phyloP scores from a whole-genome alignment of 2,888 invertebrate genomes.

The Drosophila paramelanica region DNA sequence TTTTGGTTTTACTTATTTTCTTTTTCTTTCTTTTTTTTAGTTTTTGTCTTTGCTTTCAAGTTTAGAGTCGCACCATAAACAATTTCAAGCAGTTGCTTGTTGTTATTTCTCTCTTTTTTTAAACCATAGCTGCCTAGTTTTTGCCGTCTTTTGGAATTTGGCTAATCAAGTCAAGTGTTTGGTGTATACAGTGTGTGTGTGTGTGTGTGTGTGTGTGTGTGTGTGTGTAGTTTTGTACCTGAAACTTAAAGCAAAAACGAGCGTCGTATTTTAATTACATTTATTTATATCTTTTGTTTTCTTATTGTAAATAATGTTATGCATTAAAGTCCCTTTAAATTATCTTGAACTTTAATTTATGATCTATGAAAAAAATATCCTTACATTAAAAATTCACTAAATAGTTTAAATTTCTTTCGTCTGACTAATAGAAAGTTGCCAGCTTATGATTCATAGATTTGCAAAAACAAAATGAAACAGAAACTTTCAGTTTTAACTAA shows the following conservation, averaged over 20 bases:
- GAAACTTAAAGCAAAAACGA: neutral
- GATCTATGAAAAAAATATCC: too few species aligned
- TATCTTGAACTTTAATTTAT: too few species aligned
- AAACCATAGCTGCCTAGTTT: constrained; percentile 48
- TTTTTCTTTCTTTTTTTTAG: constrained; percentile 13
- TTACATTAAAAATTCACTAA: neutral
- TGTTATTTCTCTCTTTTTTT: constrained; percentile 24
- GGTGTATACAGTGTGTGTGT: neutral
- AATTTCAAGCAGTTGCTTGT: constrained; percentile 52
- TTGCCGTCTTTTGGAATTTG: constrained; percentile 51
- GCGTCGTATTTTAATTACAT: neutral
- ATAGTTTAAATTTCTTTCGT: neutral
- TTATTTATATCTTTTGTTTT: neutral
- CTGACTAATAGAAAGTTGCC: constrained; percentile 8
- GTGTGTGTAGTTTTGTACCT: constrained; percentile 1
- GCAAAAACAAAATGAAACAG: neutral
- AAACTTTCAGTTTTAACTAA: constrained; percentile 19
- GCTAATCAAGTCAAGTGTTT: constrained; percentile 66
- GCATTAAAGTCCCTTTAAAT: too few species aligned
- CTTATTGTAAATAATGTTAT: neutral
- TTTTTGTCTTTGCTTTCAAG: constrained; percentile 59
- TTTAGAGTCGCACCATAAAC: constrained; percentile 67
- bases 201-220: neutral
- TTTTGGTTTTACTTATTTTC: constrained; percentile 33
- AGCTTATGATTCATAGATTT: constrained; percentile 33